Percentiles rank a stretch among this genome's conserved stretches.
phyloP scores from a whole-genome alignment of 2,113 vertebrate genomes.

The Oryzias melastigma region DNA sequence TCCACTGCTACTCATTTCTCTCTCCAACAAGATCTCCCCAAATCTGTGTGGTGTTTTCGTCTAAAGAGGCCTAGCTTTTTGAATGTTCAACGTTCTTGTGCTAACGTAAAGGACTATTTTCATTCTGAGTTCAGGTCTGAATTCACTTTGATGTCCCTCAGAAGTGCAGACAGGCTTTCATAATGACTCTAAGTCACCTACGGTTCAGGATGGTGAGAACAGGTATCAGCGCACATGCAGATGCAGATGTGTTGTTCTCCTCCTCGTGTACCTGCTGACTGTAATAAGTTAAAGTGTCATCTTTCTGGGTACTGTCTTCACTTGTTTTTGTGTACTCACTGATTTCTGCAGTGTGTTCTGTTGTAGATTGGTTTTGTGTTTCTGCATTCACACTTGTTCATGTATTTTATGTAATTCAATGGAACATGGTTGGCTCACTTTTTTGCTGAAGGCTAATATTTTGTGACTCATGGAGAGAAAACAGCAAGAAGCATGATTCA shows the following conservation, averaged over 20 bases:
- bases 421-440: too few species aligned
- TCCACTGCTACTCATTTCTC: too few species aligned
- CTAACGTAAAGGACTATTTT: too few species aligned
- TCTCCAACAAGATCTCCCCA: too few species aligned
- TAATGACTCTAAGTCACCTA: slow-evolving; percentile 33
- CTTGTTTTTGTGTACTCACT: not conserved
- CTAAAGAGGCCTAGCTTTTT: too few species aligned
- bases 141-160: slow-evolving; percentile 52
- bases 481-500: too few species aligned
- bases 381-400: too few species aligned
- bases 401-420: too few species aligned
- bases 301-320: not conserved
- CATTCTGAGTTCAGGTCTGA: slow-evolving; percentile 35
- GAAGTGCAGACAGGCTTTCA: slow-evolving; percentile 40
- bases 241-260: slow-evolving; percentile 11
- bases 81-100: too few species aligned
- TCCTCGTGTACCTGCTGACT: slow-evolving; percentile 5
- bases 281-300: not conserved
- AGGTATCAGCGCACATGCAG: not conserved
- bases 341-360: not conserved
- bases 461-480: too few species aligned
- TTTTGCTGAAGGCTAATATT: too few species aligned
- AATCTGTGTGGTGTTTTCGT: too few species aligned
- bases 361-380: not conserved
- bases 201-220: slow-evolving; percentile 16